Evolutionary conservation across 2,888 invertebrate species (phyloP).

Genomic region (Thymelicus sylvestris): DNA sequence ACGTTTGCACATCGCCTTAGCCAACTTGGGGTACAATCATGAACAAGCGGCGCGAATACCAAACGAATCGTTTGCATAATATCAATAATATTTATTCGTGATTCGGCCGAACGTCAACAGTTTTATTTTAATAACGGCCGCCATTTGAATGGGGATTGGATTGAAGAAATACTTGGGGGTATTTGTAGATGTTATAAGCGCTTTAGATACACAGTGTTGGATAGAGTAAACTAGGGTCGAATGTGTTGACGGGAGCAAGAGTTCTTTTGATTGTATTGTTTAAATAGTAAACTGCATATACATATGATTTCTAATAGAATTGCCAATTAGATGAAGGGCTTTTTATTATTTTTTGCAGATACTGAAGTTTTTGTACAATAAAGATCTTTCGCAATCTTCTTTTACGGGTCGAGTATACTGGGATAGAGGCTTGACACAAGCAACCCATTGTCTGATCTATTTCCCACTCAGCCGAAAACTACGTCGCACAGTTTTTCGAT

Average conservation of each 20-base stretch:
- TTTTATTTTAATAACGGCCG: conserved; percentile 40
- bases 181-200: conserved; percentile 26
- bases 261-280: conserved; percentile 1
- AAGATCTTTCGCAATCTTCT: no score
- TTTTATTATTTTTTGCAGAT: background rate
- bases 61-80: conserved; percentile 45
- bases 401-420: no score
- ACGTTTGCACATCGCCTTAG: background rate
- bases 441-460: no score
- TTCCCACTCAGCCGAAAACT: no score
- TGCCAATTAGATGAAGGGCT: no score
- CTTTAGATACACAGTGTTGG: conserved; percentile 10
- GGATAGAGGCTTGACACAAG: no score
- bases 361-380: background rate
- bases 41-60: conserved; percentile 36
- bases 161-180: conserved; percentile 13
- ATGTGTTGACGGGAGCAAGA: background rate
- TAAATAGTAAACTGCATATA: background rate
- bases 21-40: conserved; percentile 11
- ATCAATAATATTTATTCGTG: conserved; percentile 47
- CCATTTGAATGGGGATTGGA: conserved; percentile 26
- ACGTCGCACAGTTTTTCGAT: no score
- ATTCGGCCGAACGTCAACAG: conserved; percentile 52
- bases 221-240: background rate
- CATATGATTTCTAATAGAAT: no score